These are phyloP conservation scores for Cotesia vestalis DNA, from an alignment of 1,140 invertebrate species.

Conservation along the genomic window DNA sequence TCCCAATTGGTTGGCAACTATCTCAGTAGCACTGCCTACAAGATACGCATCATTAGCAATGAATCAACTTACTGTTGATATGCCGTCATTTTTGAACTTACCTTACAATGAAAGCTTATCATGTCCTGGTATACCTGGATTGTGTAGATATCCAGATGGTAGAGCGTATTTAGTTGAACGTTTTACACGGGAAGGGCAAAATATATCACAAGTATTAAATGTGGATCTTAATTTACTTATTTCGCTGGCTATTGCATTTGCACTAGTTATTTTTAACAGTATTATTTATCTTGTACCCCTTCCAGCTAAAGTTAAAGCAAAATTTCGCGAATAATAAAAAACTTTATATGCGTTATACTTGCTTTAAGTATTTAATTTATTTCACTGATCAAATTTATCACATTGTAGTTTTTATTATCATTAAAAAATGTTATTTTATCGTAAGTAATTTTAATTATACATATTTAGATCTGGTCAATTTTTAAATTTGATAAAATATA, in stretches of 20 bases:
- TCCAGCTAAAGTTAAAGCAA: conserved; percentile 85
- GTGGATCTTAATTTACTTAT: conserved; percentile 81
- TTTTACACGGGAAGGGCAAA: conserved; percentile 74
- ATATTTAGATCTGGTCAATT: too few species aligned
- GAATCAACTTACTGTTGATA: conserved; percentile 57
- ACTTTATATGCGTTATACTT: too few species aligned
- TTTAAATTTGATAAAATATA: too few species aligned
- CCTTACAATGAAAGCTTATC: conserved; percentile 66
- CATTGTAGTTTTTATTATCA: too few species aligned
- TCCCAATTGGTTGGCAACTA: conserved; percentile 54
- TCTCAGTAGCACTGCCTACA: conserved; percentile 58
- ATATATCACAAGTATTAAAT: conserved; percentile 73
- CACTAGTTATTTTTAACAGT: conserved; percentile 83
- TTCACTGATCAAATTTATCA: too few species aligned
- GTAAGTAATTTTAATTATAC: too few species aligned
- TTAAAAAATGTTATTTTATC: too few species aligned
- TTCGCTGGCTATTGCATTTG: conserved; percentile 84
- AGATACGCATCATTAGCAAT: conserved; percentile 58
- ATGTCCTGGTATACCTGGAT: conserved; percentile 66
- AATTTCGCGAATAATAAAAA: conserved; percentile 80
- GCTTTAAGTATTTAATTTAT: too few species aligned
- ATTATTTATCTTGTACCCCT: conserved; percentile 86
- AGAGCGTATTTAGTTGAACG: conserved; percentile 78
- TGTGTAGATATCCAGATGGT: conserved; percentile 77
- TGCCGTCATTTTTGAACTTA: conserved; percentile 56